phyloP scores from a whole-genome alignment of 2,888 invertebrate genomes.

The Xestia xanthographa region DNA sequence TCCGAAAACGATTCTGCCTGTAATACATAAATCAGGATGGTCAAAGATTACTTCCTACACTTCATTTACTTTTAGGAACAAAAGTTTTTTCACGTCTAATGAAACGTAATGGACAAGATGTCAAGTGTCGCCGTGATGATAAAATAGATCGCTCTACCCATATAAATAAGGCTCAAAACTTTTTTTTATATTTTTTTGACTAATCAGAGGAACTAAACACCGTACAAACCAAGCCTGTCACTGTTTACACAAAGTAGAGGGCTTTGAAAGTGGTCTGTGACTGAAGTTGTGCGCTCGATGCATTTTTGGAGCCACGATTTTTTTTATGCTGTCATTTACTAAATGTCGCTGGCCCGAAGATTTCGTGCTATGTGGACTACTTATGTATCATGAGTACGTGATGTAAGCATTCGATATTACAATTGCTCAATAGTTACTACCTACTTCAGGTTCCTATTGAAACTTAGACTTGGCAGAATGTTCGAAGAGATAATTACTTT shows the following conservation, averaged over 20 bases:
- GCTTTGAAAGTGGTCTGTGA: neutral
- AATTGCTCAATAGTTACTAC: slow-evolving; percentile 4
- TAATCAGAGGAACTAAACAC: neutral
- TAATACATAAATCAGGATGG: neutral
- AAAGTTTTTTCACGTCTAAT: slow-evolving; percentile 11
- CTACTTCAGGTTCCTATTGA: slow-evolving; percentile 5
- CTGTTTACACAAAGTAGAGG: neutral
- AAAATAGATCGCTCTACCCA: slow-evolving; percentile 18
- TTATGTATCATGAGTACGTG: no score
- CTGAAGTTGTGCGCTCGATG: neutral
- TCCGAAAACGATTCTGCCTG: neutral
- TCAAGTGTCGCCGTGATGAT: slow-evolving; percentile 22
- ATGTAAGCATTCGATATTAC: neutral
- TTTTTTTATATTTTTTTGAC: neutral
- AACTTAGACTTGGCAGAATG: slow-evolving; percentile 15
- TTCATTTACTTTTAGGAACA: neutral
- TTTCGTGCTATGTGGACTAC: neutral
- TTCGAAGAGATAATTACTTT: slow-evolving; percentile 23
- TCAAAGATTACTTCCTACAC: neutral
- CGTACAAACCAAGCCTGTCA: neutral
- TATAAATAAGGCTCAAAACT: neutral
- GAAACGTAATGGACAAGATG: slow-evolving; percentile 23
- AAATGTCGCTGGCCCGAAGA: no score
- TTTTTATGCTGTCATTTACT: no score
- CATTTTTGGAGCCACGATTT: neutral